Evolutionary conservation across 2,113 vertebrate genomes (phyloP).

Genomic region (Axis porcinus): DNA sequence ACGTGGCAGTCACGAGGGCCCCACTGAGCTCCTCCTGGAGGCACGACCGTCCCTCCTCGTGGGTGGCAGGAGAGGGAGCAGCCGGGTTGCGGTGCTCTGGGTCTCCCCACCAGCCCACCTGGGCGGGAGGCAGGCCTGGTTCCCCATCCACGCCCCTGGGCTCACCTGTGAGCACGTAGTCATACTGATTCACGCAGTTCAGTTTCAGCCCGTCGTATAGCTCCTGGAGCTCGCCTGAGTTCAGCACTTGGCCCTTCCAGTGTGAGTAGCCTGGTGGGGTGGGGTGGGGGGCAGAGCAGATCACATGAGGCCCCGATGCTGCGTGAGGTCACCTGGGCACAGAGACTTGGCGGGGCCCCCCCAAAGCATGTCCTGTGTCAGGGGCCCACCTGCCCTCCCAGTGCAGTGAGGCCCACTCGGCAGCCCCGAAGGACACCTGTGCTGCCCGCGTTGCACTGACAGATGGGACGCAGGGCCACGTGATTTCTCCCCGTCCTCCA

Average conservation of each 20-base stretch:
- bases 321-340: neutral
- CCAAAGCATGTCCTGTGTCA: accelerated
- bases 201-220: conserved; percentile 95
- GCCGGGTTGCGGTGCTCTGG: accelerated
- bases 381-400: neutral
- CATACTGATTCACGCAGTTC: conserved; percentile 93
- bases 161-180: conserved; percentile 96
- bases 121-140: accelerated
- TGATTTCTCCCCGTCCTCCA: neutral
- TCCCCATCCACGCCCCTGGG: accelerated
- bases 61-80: neutral
- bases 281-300: neutral
- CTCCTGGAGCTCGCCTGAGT: conserved; percentile 92
- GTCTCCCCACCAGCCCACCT: neutral
- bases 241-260: conserved; percentile 97
- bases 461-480: accelerated
- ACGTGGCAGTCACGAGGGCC: accelerated
- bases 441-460: accelerated
- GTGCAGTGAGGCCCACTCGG: accelerated
- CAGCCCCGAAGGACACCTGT: accelerated
- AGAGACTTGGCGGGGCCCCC: accelerated
- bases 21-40: neutral
- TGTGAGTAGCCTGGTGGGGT: conserved; percentile 91
- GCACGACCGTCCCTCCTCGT: accelerated
- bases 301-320: neutral